Evolutionary conservation across 1,140 invertebrate species (phyloP).

Genomic region (Drosophila fuyamai): DNA sequence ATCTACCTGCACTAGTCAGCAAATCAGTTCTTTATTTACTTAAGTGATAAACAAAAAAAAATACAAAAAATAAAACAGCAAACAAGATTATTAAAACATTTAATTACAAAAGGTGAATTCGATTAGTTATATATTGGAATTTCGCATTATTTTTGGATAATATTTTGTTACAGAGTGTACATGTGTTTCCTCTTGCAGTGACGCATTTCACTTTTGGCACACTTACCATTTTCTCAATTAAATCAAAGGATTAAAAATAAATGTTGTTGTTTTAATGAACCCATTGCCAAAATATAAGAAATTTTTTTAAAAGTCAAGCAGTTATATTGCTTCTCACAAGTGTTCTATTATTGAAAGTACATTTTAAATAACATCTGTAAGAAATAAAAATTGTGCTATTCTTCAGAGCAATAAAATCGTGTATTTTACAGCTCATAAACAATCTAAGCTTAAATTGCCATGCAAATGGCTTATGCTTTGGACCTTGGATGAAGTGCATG

Average conservation of each 20-base stretch:
- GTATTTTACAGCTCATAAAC: slow-evolving; percentile 19
- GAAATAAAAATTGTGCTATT: neutral
- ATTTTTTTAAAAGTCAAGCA: neutral
- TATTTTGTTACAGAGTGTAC: slow-evolving; percentile 1
- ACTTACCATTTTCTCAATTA: slow-evolving; percentile 22
- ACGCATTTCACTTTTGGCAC: slow-evolving; percentile 27
- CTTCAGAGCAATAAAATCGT: neutral
- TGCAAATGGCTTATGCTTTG: slow-evolving; percentile 29
- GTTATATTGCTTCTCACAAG: neutral
- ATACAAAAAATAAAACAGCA: neutral
- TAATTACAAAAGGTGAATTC: too few relatives aligned
- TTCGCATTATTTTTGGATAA: neutral
- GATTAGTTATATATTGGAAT: neutral
- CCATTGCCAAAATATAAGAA: slow-evolving; percentile 13
- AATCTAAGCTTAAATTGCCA: slow-evolving; percentile 20
- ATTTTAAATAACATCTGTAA: neutral
- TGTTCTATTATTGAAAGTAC: neutral
- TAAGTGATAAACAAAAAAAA: neutral
- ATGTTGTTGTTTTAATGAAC: slow-evolving; percentile 24
- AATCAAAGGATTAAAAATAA: slow-evolving; percentile 10
- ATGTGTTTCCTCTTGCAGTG: slow-evolving; percentile 3
- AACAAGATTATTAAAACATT: neutral
- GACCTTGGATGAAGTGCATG: slow-evolving; percentile 38
- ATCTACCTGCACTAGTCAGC: slow-evolving; percentile 22
- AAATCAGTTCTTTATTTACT: neutral